These are phyloP conservation scores for Bellardia pandia DNA, from an alignment of 2,888 invertebrate genomes.

Conservation along the genomic window DNA sequence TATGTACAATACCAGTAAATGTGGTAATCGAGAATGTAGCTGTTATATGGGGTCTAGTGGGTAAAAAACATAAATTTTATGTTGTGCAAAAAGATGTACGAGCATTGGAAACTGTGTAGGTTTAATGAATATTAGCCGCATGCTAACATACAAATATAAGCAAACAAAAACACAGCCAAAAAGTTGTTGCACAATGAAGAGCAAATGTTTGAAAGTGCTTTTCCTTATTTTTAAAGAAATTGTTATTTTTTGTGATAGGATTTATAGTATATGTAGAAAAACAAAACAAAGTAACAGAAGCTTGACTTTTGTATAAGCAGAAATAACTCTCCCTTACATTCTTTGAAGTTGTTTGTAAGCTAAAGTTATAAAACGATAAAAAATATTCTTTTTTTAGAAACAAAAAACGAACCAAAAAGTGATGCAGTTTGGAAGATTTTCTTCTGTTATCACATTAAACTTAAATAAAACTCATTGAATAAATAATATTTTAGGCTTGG, in stretches of 20 bases:
- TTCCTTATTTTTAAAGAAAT: conserved; percentile 49
- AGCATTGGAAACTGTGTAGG: conserved; percentile 85
- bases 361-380: conserved; percentile 27
- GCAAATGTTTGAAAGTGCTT: conserved; percentile 52
- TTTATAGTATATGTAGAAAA: conserved; percentile 47
- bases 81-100: conserved; percentile 96
- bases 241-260: conserved; percentile 72
- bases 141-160: conserved; percentile 16
- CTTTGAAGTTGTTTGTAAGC: conserved; percentile 35
- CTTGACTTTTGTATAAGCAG: conserved; percentile 55
- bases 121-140: conserved; percentile 20
- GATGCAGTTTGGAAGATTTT: conserved; percentile 67
- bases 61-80: conserved; percentile 98
- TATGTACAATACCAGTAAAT: conserved; percentile 96
- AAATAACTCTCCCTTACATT: conserved; percentile 37
- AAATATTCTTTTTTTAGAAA: conserved; percentile 36
- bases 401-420: conserved; percentile 67
- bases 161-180: conserved; percentile 57
- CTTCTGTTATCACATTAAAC: conserved; percentile 65
- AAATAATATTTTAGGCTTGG: conserved; percentile 37
- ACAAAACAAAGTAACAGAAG: conserved; percentile 40
- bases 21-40: conserved; percentile 97
- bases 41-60: conserved; percentile 96
- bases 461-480: conserved; percentile 55
- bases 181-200: conserved; percentile 65